Evolutionary conservation across 2,888 invertebrate species (phyloP).

Genomic region (Willowsia nigromaculata): DNA sequence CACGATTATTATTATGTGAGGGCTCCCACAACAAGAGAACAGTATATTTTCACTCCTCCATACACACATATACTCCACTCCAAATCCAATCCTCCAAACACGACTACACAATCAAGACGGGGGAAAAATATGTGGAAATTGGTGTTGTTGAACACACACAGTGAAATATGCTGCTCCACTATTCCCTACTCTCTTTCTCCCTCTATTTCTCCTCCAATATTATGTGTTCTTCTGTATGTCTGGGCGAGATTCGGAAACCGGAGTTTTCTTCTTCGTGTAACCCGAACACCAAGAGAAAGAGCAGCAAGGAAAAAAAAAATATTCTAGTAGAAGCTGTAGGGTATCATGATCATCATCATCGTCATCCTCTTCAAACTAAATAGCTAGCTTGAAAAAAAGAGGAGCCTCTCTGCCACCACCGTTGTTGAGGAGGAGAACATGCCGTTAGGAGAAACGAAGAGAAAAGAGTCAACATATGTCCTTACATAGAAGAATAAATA

Average conservation of each 20-base stretch:
- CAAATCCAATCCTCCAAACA: neutral
- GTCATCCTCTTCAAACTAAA: no score
- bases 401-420: neutral
- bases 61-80: neutral
- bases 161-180: neutral
- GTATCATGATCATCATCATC: neutral
- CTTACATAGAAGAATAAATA: constrained; percentile 44
- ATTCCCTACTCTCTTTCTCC: no score
- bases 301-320: neutral
- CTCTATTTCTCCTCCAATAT: no score
- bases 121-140: constrained; percentile 3
- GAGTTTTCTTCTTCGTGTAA: constrained; percentile 28
- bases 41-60: neutral
- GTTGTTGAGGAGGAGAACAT: neutral
- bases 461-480: constrained; percentile 47
- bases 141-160: constrained; percentile 9
- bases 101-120: constrained; percentile 22
- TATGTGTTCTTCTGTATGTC: neutral
- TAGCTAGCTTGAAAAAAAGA: no score
- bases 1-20: constrained; percentile 5
- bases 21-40: neutral
- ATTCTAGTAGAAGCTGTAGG: neutral
- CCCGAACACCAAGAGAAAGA: constrained; percentile 25
- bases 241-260: constrained; percentile 37
- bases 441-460: neutral